Conservation (phyloP, 2,888 invertebrate species). For the Campoplex nolae region DNA sequence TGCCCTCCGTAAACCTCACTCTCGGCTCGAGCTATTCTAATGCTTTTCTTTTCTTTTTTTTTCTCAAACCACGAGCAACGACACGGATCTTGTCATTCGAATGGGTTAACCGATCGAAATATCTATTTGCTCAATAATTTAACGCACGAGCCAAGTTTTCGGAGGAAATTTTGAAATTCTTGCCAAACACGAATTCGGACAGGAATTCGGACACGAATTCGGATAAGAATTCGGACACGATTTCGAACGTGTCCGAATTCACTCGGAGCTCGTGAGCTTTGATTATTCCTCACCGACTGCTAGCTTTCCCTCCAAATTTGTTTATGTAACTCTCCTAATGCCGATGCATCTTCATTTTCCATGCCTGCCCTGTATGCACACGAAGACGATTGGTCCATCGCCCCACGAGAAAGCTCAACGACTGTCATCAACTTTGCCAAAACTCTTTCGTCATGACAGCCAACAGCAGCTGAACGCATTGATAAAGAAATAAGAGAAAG, state of each 20-base stretch:
- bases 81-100: neutral
- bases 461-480: neutral
- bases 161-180: neutral
- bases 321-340: constrained; percentile 28
- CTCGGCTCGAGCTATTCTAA: constrained; percentile 2
- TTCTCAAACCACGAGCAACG: neutral
- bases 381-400: constrained; percentile 45
- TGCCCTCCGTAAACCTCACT: neutral
- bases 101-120: neutral
- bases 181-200: neutral
- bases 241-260: too few relatives aligned
- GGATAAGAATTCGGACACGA: too few relatives aligned
- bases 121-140: neutral
- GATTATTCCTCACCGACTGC: too few relatives aligned
- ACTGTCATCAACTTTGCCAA: neutral
- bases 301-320: too few relatives aligned
- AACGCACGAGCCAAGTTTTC: neutral
- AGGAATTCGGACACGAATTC: too few relatives aligned
- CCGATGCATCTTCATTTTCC: constrained; percentile 50
- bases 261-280: too few relatives aligned
- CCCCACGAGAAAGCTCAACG: constrained; percentile 14
- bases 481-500: neutral
- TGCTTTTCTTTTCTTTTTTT: neutral
- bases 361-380: constrained; percentile 47
- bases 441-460: constrained; percentile 22